Conservation (phyloP, 2,888 invertebrate genomes). For the Rhagophthalmus giganteus region DNA sequence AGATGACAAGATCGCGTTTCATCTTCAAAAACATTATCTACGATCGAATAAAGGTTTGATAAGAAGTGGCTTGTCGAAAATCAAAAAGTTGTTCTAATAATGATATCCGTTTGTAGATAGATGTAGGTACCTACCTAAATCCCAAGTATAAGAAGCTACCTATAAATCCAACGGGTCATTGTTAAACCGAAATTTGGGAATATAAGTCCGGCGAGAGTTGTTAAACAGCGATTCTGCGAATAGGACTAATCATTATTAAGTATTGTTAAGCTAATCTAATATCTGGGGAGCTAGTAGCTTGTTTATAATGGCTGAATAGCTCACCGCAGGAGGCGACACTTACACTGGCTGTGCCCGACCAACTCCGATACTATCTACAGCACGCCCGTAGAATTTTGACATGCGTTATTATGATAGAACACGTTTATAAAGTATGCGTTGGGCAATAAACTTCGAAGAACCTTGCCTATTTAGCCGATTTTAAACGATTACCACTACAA, state of each 20-base stretch:
- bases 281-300: constrained; percentile 44
- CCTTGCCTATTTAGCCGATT: constrained; percentile 26
- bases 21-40: too few species aligned
- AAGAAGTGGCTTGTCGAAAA: too few species aligned
- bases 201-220: constrained; percentile 9
- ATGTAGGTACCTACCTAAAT: background rate
- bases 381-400: constrained; percentile 49
- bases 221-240: constrained; percentile 23
- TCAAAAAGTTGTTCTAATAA: too few species aligned
- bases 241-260: constrained; percentile 35
- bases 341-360: constrained; percentile 43
- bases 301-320: constrained; percentile 52
- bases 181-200: constrained; percentile 9
- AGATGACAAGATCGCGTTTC: too few species aligned
- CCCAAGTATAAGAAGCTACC: background rate
- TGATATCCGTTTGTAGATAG: background rate
- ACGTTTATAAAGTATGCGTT: constrained; percentile 35
- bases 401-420: constrained; percentile 41
- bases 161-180: background rate
- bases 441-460: constrained; percentile 28
- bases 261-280: constrained; percentile 37
- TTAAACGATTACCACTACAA: constrained; percentile 24
- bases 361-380: constrained; percentile 48
- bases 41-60: too few species aligned
- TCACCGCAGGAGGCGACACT: constrained; percentile 54